A percentile compares a stretch with the other conserved stretches of the same genome.
These are phyloP conservation scores for Delphinapterus leucas DNA, from an alignment of 2,113 vertebrate species.

Conservation along the genomic window DNA sequence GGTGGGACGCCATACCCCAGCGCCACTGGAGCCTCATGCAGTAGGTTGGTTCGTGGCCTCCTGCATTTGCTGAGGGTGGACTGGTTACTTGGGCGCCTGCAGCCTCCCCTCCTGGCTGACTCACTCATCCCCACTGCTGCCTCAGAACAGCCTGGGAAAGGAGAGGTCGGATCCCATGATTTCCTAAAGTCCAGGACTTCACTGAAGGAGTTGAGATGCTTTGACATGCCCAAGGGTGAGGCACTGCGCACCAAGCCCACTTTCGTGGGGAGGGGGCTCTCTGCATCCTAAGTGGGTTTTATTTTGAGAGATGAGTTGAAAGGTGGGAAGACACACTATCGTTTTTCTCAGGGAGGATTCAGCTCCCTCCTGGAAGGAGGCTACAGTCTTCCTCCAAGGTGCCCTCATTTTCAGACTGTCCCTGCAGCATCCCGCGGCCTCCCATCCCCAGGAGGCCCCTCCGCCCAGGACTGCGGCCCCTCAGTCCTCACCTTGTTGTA, in stretches of 20 bases:
- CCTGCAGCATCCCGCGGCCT: constrained; percentile 24
- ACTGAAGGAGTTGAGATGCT: not conserved
- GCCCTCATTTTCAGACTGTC: constrained; percentile 23
- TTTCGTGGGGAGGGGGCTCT: not conserved
- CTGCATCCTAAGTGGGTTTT: not conserved
- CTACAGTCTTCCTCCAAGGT: not conserved
- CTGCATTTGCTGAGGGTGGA: not conserved
- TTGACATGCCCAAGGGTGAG: not conserved
- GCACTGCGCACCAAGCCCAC: not conserved
- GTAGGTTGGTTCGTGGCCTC: not conserved
- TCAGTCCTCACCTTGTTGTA: constrained; percentile 56
- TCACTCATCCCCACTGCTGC: not conserved
- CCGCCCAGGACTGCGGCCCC: no score
- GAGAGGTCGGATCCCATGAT: not conserved
- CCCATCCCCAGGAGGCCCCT: not conserved
- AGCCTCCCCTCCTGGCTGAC: not conserved
- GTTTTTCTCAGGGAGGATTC: not conserved
- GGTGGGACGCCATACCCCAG: not conserved
- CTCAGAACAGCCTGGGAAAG: not conserved
- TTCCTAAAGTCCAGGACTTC: not conserved
- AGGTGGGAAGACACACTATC: not conserved
- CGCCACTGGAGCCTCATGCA: fast-evolving
- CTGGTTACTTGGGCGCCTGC: not conserved
- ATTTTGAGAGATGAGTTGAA: not conserved
- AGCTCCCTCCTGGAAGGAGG: not conserved